Evolutionary conservation across 2,888 invertebrate species (phyloP).

Genomic region (Matsumyia berberina): DNA sequence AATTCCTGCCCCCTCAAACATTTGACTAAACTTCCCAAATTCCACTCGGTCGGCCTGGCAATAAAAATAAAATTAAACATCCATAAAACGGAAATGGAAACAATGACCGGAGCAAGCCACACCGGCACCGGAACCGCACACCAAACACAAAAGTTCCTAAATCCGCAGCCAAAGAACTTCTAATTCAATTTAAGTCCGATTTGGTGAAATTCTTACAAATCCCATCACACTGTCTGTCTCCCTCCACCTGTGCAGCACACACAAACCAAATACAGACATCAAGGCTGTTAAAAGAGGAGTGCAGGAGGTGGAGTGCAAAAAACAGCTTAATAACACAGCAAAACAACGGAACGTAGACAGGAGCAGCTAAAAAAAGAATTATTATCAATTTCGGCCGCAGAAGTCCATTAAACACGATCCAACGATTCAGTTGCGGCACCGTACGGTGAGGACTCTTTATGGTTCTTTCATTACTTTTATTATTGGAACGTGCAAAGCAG

Average conservation of each 20-base stretch:
- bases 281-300: conserved; percentile 17
- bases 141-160: conserved; percentile 33
- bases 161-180: conserved; percentile 49
- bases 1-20: background rate
- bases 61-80: conserved; percentile 44
- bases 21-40: conserved; percentile 11
- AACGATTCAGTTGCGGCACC: conserved; percentile 47
- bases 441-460: conserved; percentile 59
- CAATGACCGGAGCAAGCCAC: conserved; percentile 6
- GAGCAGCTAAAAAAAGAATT: conserved; percentile 64
- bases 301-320: conserved; percentile 5
- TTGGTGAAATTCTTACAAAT: conserved; percentile 54
- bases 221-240: background rate
- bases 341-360: conserved; percentile 55
- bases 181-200: conserved; percentile 66
- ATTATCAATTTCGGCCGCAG: conserved; percentile 69
- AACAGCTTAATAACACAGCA: conserved; percentile 59
- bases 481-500: conserved; percentile 68
- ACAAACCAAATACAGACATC: conserved; percentile 33
- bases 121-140: background rate
- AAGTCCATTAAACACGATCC: conserved; percentile 73
- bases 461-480: conserved; percentile 73
- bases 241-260: background rate
- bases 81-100: conserved; percentile 20
- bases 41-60: background rate